These are phyloP conservation scores for Hylyphantes graminicola DNA, from an alignment of 1,140 invertebrate species.

Conservation along the genomic window DNA sequence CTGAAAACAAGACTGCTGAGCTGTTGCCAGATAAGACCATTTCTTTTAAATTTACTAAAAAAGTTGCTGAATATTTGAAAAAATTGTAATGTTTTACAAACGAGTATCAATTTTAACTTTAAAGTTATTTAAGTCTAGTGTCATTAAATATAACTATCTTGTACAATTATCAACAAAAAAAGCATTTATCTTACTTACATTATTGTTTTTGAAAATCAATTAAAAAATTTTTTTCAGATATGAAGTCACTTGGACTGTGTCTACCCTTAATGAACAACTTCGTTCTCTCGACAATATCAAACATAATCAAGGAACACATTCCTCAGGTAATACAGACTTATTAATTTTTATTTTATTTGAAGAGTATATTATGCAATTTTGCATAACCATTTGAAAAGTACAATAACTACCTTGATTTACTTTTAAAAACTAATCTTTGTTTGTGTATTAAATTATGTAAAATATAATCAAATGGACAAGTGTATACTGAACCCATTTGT, in stretches of 20 bases:
- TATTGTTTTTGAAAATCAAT: neutral
- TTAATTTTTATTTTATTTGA: conserved; percentile 8
- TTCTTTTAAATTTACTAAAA: neutral
- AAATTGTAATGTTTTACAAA: neutral
- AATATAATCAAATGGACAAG: neutral
- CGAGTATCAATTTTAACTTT: neutral
- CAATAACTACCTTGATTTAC: neutral
- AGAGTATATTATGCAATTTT: neutral
- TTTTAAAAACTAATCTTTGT: neutral
- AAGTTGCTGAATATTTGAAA: neutral
- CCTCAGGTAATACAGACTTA: conserved; percentile 74
- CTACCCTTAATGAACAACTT: conserved; percentile 78
- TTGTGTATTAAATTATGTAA: too few relatives aligned
- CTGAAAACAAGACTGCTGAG: too few relatives aligned
- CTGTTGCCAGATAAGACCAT: too few relatives aligned
- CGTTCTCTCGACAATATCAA: conserved; percentile 79
- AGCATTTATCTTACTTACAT: neutral
- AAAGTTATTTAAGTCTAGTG: neutral
- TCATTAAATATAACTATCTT: neutral
- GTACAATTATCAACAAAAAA: neutral
- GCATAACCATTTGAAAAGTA: neutral
- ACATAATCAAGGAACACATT: conserved; percentile 84
- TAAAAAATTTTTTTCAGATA: conserved; percentile 18
- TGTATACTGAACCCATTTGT: too few relatives aligned
- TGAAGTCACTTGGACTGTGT: conserved; percentile 70